Evolutionary conservation across 2,797 vertebrate species (phyloP).

Genomic region (Coregonus ussuriensis): DNA sequence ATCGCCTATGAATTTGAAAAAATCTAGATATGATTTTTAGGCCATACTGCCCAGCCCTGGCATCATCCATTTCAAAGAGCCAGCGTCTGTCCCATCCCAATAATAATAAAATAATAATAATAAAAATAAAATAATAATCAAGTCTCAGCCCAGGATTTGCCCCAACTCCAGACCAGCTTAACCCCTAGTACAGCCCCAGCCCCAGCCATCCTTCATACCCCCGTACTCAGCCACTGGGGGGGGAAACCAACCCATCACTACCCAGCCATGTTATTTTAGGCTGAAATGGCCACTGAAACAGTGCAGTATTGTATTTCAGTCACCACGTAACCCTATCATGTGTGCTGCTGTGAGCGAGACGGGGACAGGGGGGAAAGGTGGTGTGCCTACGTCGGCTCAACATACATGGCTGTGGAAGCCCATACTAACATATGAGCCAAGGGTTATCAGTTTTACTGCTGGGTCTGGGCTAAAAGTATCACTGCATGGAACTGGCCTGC

Average conservation of each 20-base stretch:
- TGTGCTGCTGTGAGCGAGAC: conserved; percentile 67
- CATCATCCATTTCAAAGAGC: conserved; percentile 68
- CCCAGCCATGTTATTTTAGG: conserved; percentile 82
- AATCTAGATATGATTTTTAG: no score
- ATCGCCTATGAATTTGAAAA: no score
- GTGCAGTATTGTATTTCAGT: conserved; percentile 80
- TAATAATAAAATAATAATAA: no score
- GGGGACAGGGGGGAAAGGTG: no score
- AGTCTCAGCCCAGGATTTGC: background rate
- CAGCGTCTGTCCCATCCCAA: conserved; percentile 55
- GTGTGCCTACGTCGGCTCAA: conserved; percentile 25
- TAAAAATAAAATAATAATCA: no score
- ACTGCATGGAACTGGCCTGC: conserved; percentile 59
- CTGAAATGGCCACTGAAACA: conserved; percentile 82
- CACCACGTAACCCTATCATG: conserved; percentile 73
- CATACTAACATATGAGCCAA: conserved; percentile 43
- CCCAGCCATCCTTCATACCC: background rate
- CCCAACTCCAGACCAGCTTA: background rate
- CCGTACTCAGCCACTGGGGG: conserved; percentile 34
- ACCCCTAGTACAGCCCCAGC: conserved; percentile 13
- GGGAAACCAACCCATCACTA: conserved; percentile 76
- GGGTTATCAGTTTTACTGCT: conserved; percentile 63
- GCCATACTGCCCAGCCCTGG: conserved; percentile 54
- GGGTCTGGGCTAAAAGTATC: conserved; percentile 41
- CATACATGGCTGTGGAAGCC: conserved; percentile 60